Evolutionary conservation across 2,113 vertebrate genomes (phyloP), one percentile per base, ranked within the genome.

Genomic region (Hyla sarda): DNA sequence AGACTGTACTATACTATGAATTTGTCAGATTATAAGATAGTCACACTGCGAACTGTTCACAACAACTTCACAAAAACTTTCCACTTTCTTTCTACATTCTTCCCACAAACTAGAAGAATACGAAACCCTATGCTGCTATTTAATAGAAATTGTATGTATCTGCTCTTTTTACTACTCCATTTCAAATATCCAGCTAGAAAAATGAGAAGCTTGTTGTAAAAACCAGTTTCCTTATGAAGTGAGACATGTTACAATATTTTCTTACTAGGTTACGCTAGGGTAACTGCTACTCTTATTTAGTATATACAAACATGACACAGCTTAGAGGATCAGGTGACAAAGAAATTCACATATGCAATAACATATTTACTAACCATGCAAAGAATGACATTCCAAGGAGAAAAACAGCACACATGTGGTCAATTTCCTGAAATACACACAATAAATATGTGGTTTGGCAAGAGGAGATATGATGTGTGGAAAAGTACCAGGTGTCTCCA

Each of bases 21-120:
- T 56, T 25, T 54, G 10, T 71, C 62, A 54, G 69, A 83, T 83
- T 25, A 13, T 28, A 56, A 74, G 48, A 83, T 83, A 83, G 60
- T 45, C 50, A n/a, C 30, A 30, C 37, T 30, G 23, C 28, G 50
- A 73, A 60, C 73, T 83, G 48, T 28, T 58, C 82, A 83, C 52
- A 75, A 83, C 50, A 28, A 58, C n/a, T 71, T 82, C 50, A 71
- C n/a, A 34, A 54, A 83, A 83, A 83, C 71, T 60, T 83, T 83
- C 69, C 82, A 75, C 45, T 30, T 3, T 41, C 34, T 10, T 37
- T 2, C 17, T 11, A 25, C 14, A 3, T 73, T 58, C 1, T 58
- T 34, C 65, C 65, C 4, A 32, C 2, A 32, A 6, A 32, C 30
- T 32, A 32, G 7, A 67, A 7, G n/a, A 12, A 13, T 9, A 25